These are phyloP conservation scores for Leptoteleia sp. DNA, from an alignment of 1,140 invertebrate genomes.

Conservation along the genomic window DNA sequence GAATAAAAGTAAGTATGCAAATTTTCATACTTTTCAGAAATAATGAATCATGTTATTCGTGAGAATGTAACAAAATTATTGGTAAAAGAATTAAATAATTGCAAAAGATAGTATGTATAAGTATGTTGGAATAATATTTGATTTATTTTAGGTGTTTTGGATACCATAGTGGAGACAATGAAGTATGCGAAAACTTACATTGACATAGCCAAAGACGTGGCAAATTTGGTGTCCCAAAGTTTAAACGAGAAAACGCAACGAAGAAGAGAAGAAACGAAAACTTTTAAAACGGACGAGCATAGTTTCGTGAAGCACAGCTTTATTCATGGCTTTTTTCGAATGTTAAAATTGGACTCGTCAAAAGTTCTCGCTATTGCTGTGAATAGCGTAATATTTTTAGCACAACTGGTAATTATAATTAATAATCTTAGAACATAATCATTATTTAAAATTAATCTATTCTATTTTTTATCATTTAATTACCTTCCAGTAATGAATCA, in stretches of 20 bases:
- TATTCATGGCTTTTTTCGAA: conserved; percentile 85
- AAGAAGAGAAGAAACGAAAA: conserved; percentile 44
- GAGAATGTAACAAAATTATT: no score
- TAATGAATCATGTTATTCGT: no score
- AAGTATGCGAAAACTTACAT: no score
- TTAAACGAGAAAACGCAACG: conserved; percentile 59
- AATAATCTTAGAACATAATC: no score
- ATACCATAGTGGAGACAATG: no score
- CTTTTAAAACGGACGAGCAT: conserved; percentile 26
- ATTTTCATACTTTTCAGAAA: conserved; percentile 1
- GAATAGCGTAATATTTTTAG: conserved; percentile 90
- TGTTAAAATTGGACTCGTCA: conserved; percentile 87
- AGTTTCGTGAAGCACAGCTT: conserved; percentile 75
- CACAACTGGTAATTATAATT: conserved; percentile 85
- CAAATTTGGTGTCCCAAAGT: conserved; percentile 76
- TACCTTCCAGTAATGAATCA: no score
- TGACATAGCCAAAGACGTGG: no score
- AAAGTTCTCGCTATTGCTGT: conserved; percentile 89
- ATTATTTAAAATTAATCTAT: no score
- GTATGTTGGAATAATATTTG: no score
- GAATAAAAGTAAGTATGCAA: conserved; percentile 59
- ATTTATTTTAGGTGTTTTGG: conserved; percentile 79
- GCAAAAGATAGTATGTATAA: no score
- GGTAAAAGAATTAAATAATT: no score
- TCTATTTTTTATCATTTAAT: no score